Evolutionary conservation across 1,140 invertebrate species (phyloP).

Genomic region (Doryteuthis pealeii): DNA sequence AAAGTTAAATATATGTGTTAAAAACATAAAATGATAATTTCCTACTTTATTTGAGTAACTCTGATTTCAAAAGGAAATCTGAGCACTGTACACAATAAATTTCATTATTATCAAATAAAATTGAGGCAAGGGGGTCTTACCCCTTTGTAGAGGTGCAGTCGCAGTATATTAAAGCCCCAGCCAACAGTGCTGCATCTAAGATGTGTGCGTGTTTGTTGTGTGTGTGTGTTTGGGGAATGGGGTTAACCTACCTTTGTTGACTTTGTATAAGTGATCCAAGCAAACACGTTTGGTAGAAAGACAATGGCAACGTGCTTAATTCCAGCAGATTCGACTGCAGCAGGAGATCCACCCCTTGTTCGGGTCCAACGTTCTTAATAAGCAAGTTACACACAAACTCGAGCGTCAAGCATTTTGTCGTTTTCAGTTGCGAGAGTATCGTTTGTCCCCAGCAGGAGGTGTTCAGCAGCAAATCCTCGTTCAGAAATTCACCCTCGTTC

Average conservation of each 20-base stretch:
- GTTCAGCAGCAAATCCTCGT: neutral
- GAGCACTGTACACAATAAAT: too few relatives aligned
- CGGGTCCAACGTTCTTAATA: neutral
- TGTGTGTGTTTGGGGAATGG: too few relatives aligned
- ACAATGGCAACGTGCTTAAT: neutral
- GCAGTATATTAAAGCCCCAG: too few relatives aligned
- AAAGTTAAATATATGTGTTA: too few relatives aligned
- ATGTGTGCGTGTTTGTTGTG: too few relatives aligned
- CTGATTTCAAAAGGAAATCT: too few relatives aligned
- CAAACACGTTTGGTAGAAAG: slow-evolving; percentile 8
- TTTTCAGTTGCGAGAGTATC: neutral
- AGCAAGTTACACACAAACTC: neutral
- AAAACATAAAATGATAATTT: too few relatives aligned
- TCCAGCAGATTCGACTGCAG: neutral
- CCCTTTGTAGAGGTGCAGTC: too few relatives aligned
- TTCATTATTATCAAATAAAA: too few relatives aligned
- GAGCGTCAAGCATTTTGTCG: neutral
- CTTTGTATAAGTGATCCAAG: neutral
- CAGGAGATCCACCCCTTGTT: neutral
- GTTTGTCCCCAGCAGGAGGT: neutral
- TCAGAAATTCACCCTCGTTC: neutral
- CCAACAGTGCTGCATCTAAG: too few relatives aligned
- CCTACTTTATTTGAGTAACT: too few relatives aligned
- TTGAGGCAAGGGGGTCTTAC: too few relatives aligned
- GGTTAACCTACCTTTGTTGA: slow-evolving; percentile 10